Base-by-base conservation (phyloP, 2,888 invertebrate genomes). In the Calameuta pallipes region DNA sequence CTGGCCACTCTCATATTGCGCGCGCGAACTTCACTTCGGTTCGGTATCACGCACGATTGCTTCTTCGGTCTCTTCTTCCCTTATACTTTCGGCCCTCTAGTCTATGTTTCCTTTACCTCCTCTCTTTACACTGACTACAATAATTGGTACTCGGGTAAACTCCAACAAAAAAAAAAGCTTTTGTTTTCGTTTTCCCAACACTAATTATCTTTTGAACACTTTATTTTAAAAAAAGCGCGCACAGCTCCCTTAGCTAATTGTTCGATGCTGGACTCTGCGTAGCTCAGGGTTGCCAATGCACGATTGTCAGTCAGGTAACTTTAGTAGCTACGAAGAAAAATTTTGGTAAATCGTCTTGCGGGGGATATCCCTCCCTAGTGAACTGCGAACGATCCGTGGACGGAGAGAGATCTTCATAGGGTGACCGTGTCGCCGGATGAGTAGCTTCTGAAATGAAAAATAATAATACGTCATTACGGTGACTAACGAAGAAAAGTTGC, bases 1-100 rank as follows among this genome's bases (percentile, higher is more conserved):
- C 89, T 85, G 79, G 88, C 86, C 86, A 90, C 89, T 90, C 91
- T 90, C 91, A 91, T 91, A 85, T 89, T 88, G 86, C 80, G 76
- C 34, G 74, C 23, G 74, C 23, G n/a, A 34, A 76, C 35, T 35
- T 34, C 76, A 75, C 75, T 33, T 68, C 37, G 33, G 74, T 34
- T 71, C 23, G 56, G 23, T 56, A 23, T 0, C 56, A 56, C 56
- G 6, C 71, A 23, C 31, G 3, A n/a, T 71, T 71, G 13, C 71
- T 71, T 30, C 71, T 31, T 31, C 6, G 3, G 31, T 71, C 30
- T 71, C 71, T 11, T 15, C 23, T 79, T 74, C 37, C 70, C 56
- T 75, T 78, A 74, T 76, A 68, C 73, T 73, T 9, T 73, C 31
- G 33, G 33, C n/a, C 76, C 71, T 78, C 78, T 69, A 56, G 31